phyloP scores from a whole-genome alignment of 2,888 invertebrate genomes.

The Cataglyphis altisquamis region DNA sequence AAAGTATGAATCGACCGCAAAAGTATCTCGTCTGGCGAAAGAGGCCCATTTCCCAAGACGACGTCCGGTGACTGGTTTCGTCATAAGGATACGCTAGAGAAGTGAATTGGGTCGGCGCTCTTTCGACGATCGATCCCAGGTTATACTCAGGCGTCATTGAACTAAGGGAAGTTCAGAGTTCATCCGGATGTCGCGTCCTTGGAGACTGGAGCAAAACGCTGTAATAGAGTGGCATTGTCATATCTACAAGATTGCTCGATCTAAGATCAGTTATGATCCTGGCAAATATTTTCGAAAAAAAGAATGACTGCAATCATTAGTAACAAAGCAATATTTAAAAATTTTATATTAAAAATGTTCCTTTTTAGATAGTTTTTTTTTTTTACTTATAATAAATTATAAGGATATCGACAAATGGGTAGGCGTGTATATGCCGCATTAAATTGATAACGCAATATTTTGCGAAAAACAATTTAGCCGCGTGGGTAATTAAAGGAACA shows the following conservation, averaged over 20 bases:
- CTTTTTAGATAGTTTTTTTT: background rate
- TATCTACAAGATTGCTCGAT: background rate
- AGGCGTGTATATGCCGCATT: background rate
- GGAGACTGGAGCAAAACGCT: slow-evolving; percentile 63
- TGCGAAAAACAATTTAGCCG: background rate
- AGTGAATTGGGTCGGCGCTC: slow-evolving; percentile 67
- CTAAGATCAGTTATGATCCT: slow-evolving; percentile 28
- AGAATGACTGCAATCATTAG: background rate
- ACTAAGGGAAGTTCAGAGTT: slow-evolving; percentile 62
- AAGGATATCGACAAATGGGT: background rate
- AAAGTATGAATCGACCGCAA: slow-evolving; percentile 53
- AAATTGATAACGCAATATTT: background rate
- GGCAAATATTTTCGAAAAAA: background rate
- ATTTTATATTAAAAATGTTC: background rate
- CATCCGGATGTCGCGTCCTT: slow-evolving; percentile 40
- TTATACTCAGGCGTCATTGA: slow-evolving; percentile 51
- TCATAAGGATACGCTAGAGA: slow-evolving; percentile 24
- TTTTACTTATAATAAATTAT: background rate
- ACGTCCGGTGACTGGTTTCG: slow-evolving; percentile 53
- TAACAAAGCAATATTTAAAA: background rate
- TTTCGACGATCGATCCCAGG: slow-evolving; percentile 64
- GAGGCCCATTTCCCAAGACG: slow-evolving; percentile 51
- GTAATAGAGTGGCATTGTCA: slow-evolving; percentile 47
- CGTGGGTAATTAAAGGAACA: background rate
- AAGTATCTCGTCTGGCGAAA: slow-evolving; percentile 52